Evolutionary conservation across 37 sponge, comb jelly and placozoan genomes (phyloP).

Genomic region (Chondrosia reniformis): DNA sequence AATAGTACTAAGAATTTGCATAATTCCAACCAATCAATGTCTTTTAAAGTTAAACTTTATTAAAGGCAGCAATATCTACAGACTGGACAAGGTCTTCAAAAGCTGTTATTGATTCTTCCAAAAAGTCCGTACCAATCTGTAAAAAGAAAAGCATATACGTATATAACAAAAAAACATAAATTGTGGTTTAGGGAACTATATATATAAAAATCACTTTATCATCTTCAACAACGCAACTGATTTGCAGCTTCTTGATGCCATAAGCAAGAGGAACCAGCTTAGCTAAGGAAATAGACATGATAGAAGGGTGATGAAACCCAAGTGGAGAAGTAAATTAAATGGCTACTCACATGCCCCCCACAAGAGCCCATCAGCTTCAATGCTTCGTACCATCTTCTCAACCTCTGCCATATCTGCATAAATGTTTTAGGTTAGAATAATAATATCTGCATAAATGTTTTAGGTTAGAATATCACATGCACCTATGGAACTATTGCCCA

Average conservation of each 20-base stretch:
- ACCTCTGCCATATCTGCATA: constrained; percentile 75
- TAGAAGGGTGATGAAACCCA: background rate
- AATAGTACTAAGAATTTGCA: too few relatives aligned
- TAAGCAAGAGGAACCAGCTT: constrained; percentile 85
- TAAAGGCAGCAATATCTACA: constrained; percentile 88
- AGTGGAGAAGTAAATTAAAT: background rate
- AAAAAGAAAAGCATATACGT: background rate
- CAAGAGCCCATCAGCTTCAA: constrained; percentile 60
- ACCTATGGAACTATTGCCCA: too few relatives aligned
- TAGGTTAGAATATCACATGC: too few relatives aligned
- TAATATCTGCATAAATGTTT: too few relatives aligned
- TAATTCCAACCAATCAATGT: too few relatives aligned
- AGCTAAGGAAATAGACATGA: constrained; percentile 31
- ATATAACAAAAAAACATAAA: background rate
- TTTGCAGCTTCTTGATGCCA: constrained; percentile 94
- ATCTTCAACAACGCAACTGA: constrained; percentile 90
- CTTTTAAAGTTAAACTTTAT: constrained; percentile 94
- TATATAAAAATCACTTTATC: constrained; percentile 66
- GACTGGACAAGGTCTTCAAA: constrained; percentile 89
- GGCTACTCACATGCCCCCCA: constrained; percentile 79
- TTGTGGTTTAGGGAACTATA: background rate
- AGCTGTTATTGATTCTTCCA: constrained; percentile 80
- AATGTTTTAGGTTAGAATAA: too few relatives aligned
- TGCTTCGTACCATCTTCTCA: constrained; percentile 55
- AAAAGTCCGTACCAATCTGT: constrained; percentile 82